These are phyloP conservation scores for Taurulus bubalis DNA, from an alignment of 2,113 vertebrate genomes.

Conservation along the genomic window DNA sequence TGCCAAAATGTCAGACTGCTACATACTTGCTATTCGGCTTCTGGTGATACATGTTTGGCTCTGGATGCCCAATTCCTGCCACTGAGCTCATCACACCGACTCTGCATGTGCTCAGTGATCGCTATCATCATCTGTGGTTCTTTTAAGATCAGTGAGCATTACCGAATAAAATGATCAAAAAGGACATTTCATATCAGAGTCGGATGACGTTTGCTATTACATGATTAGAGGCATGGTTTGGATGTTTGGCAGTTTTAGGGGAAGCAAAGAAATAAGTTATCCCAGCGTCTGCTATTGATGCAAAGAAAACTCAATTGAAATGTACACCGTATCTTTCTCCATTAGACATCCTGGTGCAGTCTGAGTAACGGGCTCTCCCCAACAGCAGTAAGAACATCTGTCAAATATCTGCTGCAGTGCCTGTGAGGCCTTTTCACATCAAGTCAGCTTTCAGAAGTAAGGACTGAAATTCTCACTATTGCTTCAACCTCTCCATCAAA, in stretches of 20 bases:
- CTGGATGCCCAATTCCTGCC: constrained; percentile 17
- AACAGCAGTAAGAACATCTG: constrained; percentile 58
- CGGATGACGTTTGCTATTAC: neutral
- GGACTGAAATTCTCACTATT: constrained; percentile 46
- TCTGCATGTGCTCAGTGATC: constrained; percentile 4
- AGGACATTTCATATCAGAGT: constrained; percentile 8
- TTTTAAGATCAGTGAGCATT: constrained; percentile 18
- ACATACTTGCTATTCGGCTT: constrained; percentile 24
- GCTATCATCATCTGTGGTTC: constrained; percentile 6
- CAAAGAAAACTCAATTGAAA: constrained; percentile 24
- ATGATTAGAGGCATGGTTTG: neutral
- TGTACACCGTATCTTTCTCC: constrained; percentile 33
- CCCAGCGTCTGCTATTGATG: constrained; percentile 7
- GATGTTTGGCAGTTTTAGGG: neutral
- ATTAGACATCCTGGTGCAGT: constrained; percentile 38
- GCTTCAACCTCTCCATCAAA: constrained; percentile 60
- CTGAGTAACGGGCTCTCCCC: constrained; percentile 39
- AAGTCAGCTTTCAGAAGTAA: constrained; percentile 66
- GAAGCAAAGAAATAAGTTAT: neutral
- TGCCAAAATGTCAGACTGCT: constrained; percentile 31
- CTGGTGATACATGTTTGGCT: constrained; percentile 22
- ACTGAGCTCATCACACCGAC: constrained; percentile 4
- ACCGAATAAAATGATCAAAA: constrained; percentile 2
- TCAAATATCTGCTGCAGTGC: constrained; percentile 59
- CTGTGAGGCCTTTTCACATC: constrained; percentile 66